Evolutionary conservation across 2,888 invertebrate species (phyloP).

Genomic region (Dynastes maya): DNA sequence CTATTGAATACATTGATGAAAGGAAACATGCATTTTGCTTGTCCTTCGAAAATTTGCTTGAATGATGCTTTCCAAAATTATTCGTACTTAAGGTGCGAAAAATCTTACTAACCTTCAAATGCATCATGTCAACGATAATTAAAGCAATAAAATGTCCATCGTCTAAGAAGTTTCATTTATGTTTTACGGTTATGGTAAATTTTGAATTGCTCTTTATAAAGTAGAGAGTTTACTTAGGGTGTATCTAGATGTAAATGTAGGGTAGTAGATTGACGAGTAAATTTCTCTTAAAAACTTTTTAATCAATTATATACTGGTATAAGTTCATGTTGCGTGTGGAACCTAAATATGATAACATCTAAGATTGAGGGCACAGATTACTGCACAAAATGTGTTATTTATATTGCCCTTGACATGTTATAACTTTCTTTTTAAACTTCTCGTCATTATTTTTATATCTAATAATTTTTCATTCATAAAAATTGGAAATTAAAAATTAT

Average conservation of each 20-base stretch:
- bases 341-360: constrained; percentile 11
- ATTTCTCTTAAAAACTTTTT: background rate
- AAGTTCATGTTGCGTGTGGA: constrained; percentile 16
- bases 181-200: background rate
- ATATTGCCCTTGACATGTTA: constrained; percentile 27
- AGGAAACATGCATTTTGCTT: constrained; percentile 48
- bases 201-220: too few relatives aligned
- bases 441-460: too few relatives aligned
- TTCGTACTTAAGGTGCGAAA: constrained; percentile 27
- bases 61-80: constrained; percentile 41
- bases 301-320: constrained; percentile 11
- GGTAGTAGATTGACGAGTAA: background rate
- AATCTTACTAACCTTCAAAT: constrained; percentile 27
- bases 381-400: constrained; percentile 6
- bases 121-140: background rate
- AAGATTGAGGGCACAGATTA: constrained; percentile 16
- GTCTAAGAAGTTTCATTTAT: constrained; percentile 7
- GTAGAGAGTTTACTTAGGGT: background rate
- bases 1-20: constrained; percentile 55
- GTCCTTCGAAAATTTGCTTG: constrained; percentile 35
- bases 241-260: background rate
- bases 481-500: too few relatives aligned
- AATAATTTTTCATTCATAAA: too few relatives aligned
- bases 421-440: background rate
- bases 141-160: constrained; percentile 26